phyloP scores from a whole-genome alignment of 35 echinoderm and acorn worm species.

The Strongylocentrotus purpuratus region DNA sequence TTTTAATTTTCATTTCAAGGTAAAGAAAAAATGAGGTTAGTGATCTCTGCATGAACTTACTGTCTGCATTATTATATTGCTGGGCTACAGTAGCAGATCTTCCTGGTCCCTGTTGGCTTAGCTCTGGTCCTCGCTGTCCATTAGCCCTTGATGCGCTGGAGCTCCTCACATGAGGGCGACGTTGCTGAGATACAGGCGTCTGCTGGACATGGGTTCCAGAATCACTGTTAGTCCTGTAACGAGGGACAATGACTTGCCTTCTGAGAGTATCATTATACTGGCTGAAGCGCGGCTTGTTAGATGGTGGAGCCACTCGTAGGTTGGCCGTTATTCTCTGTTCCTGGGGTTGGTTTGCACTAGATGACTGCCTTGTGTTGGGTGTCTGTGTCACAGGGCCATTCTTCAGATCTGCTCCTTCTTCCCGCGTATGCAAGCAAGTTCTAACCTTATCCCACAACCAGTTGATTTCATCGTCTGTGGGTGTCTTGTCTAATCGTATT shows the following conservation, averaged over 20 bases:
- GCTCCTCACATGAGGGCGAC: conserved; percentile 44
- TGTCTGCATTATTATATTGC: conserved; percentile 47
- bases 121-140: conserved; percentile 27
- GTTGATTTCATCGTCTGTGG: conserved; percentile 98
- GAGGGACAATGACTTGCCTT: conserved; percentile 69
- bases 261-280: conserved; percentile 36
- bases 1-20: too few species aligned
- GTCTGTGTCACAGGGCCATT: neutral
- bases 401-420: conserved; percentile 45
- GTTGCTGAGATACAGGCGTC: conserved; percentile 68
- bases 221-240: conserved; percentile 84
- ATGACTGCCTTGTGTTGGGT: conserved; percentile 42
- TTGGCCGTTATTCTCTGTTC: conserved; percentile 74
- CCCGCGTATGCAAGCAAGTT: conserved; percentile 85
- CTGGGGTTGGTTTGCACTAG: conserved; percentile 20
- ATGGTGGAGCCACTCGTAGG: conserved; percentile 39
- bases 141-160: conserved; percentile 32
- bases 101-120: conserved; percentile 73
- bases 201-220: conserved; percentile 63
- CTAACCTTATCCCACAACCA: conserved; percentile 98
- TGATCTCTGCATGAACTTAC: conserved; percentile 15
- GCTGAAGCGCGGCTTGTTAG: conserved; percentile 18
- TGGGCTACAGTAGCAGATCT: conserved; percentile 48
- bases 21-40: too few species aligned
- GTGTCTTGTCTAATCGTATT: conserved; percentile 84